Conservation (phyloP, 2,797 vertebrate genomes). For the Helicolenus hilgendorfi region DNA sequence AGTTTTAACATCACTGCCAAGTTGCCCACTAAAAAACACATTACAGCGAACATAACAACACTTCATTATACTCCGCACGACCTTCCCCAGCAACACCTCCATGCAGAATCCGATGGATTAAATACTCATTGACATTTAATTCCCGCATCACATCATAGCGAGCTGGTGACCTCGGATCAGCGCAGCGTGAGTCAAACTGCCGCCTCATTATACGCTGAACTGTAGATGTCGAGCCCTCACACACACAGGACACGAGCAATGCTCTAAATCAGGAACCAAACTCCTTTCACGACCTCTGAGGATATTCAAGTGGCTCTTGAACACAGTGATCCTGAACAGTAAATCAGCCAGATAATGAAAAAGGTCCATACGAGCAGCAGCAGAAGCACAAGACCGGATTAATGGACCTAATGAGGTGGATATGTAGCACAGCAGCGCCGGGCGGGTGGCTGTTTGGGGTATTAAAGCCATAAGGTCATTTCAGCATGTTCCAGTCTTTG, state of each 20-base stretch:
- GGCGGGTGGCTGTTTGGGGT: background rate
- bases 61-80: constrained; percentile 39
- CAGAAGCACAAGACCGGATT: constrained; percentile 49
- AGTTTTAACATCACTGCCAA: constrained; percentile 11
- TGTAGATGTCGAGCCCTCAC: constrained; percentile 38
- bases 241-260: background rate
- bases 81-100: constrained; percentile 49
- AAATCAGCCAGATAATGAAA: constrained; percentile 73
- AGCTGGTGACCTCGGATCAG: constrained; percentile 29
- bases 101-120: constrained; percentile 45
- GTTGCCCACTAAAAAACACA: constrained; percentile 41
- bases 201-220: constrained; percentile 4
- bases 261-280: constrained; percentile 1
- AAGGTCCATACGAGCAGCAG: constrained; percentile 31
- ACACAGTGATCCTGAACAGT: constrained; percentile 22
- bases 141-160: constrained; percentile 32
- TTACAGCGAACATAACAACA: constrained; percentile 46
- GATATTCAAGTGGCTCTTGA: constrained; percentile 35
- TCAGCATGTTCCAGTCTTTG: background rate
- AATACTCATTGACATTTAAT: constrained; percentile 74
- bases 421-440: constrained; percentile 36
- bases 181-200: constrained; percentile 4
- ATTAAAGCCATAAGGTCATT: constrained; percentile 42
- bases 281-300: constrained; percentile 18
- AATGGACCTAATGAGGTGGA: constrained; percentile 67